Evolutionary conservation across 1,140 invertebrate genomes (phyloP).

Genomic region (Phocides pigmalion): DNA sequence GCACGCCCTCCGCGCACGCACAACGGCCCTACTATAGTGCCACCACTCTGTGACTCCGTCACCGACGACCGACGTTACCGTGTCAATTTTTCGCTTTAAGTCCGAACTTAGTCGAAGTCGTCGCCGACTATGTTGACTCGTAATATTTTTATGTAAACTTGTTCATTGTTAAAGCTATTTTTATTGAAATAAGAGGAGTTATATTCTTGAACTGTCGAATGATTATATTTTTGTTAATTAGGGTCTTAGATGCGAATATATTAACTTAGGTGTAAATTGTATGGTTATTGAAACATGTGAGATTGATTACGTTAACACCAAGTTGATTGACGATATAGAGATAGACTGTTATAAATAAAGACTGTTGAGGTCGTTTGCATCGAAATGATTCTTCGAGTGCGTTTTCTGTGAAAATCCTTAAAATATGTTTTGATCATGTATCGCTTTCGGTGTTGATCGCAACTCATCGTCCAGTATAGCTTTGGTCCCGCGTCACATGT

Average conservation of each 20-base stretch:
- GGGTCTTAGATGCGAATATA: conserved; percentile 68
- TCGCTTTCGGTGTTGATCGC: conserved; percentile 78
- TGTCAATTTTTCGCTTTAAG: conserved; percentile 78
- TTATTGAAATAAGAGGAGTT: conserved; percentile 74
- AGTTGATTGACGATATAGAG: conserved; percentile 53
- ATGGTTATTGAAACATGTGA: conserved; percentile 68
- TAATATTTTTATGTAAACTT: conserved; percentile 78
- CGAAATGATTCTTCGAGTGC: conserved; percentile 66
- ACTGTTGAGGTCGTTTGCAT: conserved; percentile 78
- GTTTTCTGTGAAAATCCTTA: conserved; percentile 58
- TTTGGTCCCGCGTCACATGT: conserved; percentile 70
- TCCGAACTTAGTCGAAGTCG: conserved; percentile 64
- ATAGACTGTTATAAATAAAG: conserved; percentile 74
- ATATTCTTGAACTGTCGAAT: conserved; percentile 74
- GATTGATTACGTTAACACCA: conserved; percentile 67
- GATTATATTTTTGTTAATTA: conserved; percentile 78
- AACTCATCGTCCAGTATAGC: conserved; percentile 67
- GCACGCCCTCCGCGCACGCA: conserved; percentile 41
- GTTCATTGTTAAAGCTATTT: conserved; percentile 79
- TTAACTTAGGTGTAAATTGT: conserved; percentile 68
- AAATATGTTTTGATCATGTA: conserved; percentile 67
- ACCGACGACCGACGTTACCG: conserved; percentile 57
- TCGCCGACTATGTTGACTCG: conserved; percentile 68
- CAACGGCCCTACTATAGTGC: conserved; percentile 64
- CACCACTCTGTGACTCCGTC: conserved; percentile 72